A percentile compares a stretch with the other conserved stretches of the same genome.
These are phyloP conservation scores for Polia nebulosa DNA, from an alignment of 2,888 invertebrate species.

Conservation along the genomic window DNA sequence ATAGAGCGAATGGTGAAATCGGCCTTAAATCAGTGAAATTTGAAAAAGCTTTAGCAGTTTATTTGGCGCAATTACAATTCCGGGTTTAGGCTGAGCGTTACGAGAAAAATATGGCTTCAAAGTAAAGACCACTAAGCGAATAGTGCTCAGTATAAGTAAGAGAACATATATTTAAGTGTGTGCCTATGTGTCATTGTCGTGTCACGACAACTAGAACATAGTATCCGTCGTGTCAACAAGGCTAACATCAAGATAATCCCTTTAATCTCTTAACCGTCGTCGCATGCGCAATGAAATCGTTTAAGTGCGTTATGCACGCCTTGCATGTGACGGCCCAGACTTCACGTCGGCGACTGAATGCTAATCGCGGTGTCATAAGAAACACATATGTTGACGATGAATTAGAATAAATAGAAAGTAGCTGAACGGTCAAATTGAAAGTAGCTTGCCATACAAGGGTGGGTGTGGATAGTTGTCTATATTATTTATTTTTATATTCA, in stretches of 20 bases:
- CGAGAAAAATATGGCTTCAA: conserved; percentile 12
- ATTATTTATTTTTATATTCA: conserved; percentile 21
- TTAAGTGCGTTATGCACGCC: conserved; percentile 74
- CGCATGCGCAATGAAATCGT: conserved; percentile 77
- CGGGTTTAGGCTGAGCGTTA: conserved; percentile 1
- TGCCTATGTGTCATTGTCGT: neutral
- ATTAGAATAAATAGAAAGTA: conserved; percentile 71
- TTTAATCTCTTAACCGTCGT: conserved; percentile 70
- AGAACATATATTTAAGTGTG: conserved; percentile 5
- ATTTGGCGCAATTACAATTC: conserved; percentile 24
- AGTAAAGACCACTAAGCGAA: neutral
- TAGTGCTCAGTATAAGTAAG: neutral
- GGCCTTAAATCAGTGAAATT: neutral
- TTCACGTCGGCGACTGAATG: conserved; percentile 71
- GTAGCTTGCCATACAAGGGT: conserved; percentile 63
- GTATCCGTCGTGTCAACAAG: conserved; percentile 46
- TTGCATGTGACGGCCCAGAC: conserved; percentile 72
- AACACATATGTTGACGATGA: conserved; percentile 61
- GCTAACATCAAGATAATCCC: conserved; percentile 69
- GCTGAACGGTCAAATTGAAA: conserved; percentile 58
- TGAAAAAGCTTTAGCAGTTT: conserved; percentile 24
- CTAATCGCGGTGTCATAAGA: conserved; percentile 72
- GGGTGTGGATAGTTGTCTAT: conserved; percentile 4
- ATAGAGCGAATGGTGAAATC: too few species aligned
- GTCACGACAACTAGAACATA: conserved; percentile 46